Conservation (phyloP, 1,140 invertebrate species). For the Bicyclus anynana region DNA sequence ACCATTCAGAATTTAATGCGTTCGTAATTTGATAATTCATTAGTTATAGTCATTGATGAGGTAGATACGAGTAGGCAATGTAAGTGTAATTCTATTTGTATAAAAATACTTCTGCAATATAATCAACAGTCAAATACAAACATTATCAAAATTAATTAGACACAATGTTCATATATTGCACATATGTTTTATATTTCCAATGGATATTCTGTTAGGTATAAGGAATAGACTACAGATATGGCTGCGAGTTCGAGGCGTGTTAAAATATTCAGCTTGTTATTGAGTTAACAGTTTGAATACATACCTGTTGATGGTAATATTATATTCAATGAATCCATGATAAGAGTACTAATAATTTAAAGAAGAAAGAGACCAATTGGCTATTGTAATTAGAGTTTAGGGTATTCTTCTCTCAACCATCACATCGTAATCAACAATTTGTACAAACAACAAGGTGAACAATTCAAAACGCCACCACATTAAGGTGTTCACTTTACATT, state of each 20-base stretch:
- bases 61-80: slow-evolving; percentile 66
- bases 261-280: slow-evolving; percentile 38
- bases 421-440: slow-evolving; percentile 5
- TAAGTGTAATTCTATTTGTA: slow-evolving; percentile 64
- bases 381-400: too few species aligned
- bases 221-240: slow-evolving; percentile 23
- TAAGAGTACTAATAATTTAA: too few species aligned
- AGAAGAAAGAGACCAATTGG: too few species aligned
- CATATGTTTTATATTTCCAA: slow-evolving; percentile 38
- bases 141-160: slow-evolving; percentile 71
- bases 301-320: too few species aligned
- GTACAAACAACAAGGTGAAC: slow-evolving; percentile 34
- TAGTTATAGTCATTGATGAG: slow-evolving; percentile 58
- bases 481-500: slow-evolving; percentile 33
- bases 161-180: slow-evolving; percentile 68
- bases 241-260: slow-evolving; percentile 25
- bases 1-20: slow-evolving; percentile 9
- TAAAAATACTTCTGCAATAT: slow-evolving; percentile 76
- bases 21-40: slow-evolving; percentile 29
- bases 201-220: slow-evolving; percentile 36
- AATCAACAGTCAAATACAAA: slow-evolving; percentile 73
- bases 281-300: too few species aligned
- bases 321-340: too few species aligned
- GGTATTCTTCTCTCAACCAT: not conserved
- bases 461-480: slow-evolving; percentile 37